Conservation (phyloP, 2,113 vertebrate genomes). For the Dolichallabes microphthalmus region DNA sequence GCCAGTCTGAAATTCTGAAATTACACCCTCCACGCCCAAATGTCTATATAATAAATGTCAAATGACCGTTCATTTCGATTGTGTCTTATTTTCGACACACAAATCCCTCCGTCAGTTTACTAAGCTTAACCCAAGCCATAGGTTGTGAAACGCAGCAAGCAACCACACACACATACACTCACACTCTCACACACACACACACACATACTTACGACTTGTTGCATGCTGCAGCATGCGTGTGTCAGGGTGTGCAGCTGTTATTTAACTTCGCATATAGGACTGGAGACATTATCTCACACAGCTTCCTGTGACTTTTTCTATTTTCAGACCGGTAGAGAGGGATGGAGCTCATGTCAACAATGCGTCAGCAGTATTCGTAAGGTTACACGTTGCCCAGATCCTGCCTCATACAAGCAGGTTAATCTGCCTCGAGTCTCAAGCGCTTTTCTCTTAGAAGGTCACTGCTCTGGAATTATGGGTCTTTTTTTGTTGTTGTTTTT, state of each 20-base stretch:
- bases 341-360: constrained; percentile 49
- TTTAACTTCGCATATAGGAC: neutral
- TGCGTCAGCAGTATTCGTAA: constrained; percentile 29
- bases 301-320: constrained; percentile 52
- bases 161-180: neutral
- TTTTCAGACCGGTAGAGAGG: constrained; percentile 49
- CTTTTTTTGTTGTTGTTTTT: neutral
- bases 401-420: neutral
- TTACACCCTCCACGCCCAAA: neutral
- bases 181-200: too few relatives aligned
- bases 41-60: neutral
- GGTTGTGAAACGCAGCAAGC: neutral
- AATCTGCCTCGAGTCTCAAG: neutral
- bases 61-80: neutral
- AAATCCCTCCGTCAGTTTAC: neutral
- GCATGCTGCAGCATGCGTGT: constrained; percentile 32
- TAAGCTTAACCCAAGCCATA: neutral
- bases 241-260: constrained; percentile 23
- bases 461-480: neutral
- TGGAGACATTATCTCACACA: constrained; percentile 47
- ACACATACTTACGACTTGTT: neutral
- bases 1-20: neutral
- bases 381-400: constrained; percentile 2
- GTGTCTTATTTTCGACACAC: neutral
- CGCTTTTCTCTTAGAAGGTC: neutral